Conservation (phyloP, 1,140 invertebrate genomes). For the Trialeurodes vaporariorum region DNA sequence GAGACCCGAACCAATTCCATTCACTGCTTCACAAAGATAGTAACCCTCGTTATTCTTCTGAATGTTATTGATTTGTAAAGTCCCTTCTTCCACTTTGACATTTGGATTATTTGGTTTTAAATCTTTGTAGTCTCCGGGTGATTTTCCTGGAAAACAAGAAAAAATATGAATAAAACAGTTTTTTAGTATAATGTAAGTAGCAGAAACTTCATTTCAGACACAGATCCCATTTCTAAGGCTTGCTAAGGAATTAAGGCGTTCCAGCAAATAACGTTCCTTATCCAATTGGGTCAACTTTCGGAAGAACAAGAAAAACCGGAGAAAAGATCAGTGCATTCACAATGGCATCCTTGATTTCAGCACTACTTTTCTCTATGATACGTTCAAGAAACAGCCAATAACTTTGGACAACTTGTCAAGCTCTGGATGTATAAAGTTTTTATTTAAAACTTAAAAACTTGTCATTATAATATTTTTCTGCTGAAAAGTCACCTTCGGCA, state of each 20-base stretch:
- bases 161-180: too few relatives aligned
- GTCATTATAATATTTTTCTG: too few relatives aligned
- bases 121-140: slow-evolving; percentile 83
- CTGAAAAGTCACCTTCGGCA: too few relatives aligned
- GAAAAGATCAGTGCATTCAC: too few relatives aligned
- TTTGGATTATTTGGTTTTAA: slow-evolving; percentile 78
- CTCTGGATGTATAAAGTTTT: too few relatives aligned
- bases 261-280: not conserved
- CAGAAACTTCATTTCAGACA: not conserved
- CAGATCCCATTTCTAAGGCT: not conserved
- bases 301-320: not conserved
- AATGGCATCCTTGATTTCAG: too few relatives aligned
- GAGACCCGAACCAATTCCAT: slow-evolving; percentile 86
- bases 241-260: not conserved
- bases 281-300: not conserved
- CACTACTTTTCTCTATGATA: too few relatives aligned
- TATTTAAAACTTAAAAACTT: too few relatives aligned
- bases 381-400: too few relatives aligned
- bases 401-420: too few relatives aligned
- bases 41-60: slow-evolving; percentile 87
- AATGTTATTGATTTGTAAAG: slow-evolving; percentile 74
- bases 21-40: slow-evolving; percentile 90
- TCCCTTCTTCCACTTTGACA: slow-evolving; percentile 83
- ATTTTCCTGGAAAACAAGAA: slow-evolving; percentile 52
- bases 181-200: not conserved